Evolutionary conservation across 1,140 invertebrate species (phyloP).

Genomic region (Sitophilus oryzae): DNA sequence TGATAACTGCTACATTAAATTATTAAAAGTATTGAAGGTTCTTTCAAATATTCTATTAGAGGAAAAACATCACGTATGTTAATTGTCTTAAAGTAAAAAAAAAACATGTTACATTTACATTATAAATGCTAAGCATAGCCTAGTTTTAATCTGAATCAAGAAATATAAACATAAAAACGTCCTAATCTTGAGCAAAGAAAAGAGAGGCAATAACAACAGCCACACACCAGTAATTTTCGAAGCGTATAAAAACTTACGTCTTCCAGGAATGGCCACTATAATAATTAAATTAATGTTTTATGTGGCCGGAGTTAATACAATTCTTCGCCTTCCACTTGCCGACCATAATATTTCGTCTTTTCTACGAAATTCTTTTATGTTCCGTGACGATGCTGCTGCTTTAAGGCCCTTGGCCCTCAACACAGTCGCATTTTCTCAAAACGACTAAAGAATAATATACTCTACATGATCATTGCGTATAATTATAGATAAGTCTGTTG

Average conservation of each 20-base stretch:
- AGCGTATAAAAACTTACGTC: conserved; percentile 16
- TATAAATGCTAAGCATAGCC: too few relatives aligned
- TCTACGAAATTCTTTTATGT: conserved; percentile 25
- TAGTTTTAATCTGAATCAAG: not conserved
- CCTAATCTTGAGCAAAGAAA: not conserved
- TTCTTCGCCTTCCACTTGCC: conserved; percentile 15
- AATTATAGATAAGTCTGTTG: too few relatives aligned
- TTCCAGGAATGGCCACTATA: conserved; percentile 18
- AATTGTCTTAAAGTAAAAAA: too few relatives aligned
- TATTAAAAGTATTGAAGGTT: too few relatives aligned
- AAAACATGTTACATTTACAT: too few relatives aligned
- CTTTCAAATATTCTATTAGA: too few relatives aligned
- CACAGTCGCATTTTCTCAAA: conserved; percentile 1
- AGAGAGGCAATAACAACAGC: not conserved
- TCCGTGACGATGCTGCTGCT: conserved; percentile 21
- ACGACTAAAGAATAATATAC: too few relatives aligned
- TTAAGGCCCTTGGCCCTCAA: conserved; percentile 5
- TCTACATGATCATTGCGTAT: too few relatives aligned
- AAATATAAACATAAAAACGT: not conserved
- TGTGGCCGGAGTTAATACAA: conserved; percentile 20
- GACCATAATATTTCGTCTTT: conserved; percentile 20
- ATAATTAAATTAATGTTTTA: conserved; percentile 26
- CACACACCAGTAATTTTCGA: conserved; percentile 5
- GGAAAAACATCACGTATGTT: too few relatives aligned
- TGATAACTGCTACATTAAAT: too few relatives aligned